These are phyloP conservation scores for Petrocephalus sullivani DNA, from an alignment of 2,797 vertebrate species.

Conservation along the genomic window DNA sequence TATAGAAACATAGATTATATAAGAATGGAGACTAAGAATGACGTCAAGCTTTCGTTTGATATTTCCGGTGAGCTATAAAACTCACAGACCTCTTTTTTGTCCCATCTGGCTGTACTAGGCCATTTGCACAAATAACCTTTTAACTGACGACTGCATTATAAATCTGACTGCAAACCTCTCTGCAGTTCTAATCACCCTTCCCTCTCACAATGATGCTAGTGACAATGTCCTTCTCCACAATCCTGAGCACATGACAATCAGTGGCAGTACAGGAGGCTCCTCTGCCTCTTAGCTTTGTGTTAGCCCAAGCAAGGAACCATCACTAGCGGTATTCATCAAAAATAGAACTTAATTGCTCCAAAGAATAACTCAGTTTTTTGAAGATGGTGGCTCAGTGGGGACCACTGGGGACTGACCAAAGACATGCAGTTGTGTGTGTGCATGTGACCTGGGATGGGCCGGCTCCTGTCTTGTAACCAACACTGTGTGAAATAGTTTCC, in stretches of 20 bases:
- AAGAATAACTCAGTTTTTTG: neutral
- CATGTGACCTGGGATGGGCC: neutral
- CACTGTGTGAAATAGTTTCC: neutral
- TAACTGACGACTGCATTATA: conserved; percentile 69
- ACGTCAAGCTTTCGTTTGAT: conserved; percentile 64
- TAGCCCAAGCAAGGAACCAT: neutral
- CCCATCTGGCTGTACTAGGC: conserved; percentile 69
- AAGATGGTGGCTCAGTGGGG: neutral
- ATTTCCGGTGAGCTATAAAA: conserved; percentile 68
- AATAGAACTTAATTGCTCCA: neutral
- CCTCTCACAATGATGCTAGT: neutral
- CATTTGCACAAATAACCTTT: conserved; percentile 70
- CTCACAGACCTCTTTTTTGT: conserved; percentile 70
- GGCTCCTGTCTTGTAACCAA: neutral
- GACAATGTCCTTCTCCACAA: neutral
- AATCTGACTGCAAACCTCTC: conserved; percentile 65
- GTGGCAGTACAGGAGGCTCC: neutral
- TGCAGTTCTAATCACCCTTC: conserved; percentile 58
- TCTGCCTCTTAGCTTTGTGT: neutral
- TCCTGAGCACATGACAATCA: neutral
- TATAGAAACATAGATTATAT: neutral
- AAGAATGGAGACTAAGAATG: conserved; percentile 39
- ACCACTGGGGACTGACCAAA: neutral
- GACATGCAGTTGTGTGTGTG: neutral
- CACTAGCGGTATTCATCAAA: neutral